Evolutionary conservation across 2,113 vertebrate genomes (phyloP).

Genomic region (Marmota flaviventris): DNA sequence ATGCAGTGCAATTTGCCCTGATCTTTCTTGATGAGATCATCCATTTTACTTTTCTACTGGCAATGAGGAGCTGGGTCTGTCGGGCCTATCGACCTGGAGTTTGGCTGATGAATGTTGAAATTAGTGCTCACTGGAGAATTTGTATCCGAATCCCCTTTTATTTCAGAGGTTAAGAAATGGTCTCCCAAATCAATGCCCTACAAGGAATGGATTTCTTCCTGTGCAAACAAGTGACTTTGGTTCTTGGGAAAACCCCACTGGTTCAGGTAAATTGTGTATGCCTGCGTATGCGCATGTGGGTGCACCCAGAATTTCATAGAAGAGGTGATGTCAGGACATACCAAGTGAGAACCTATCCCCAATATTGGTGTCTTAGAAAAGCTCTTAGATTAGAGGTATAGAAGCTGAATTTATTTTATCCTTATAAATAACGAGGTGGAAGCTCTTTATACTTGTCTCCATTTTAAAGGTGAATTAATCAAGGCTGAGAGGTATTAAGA

Average conservation of each 20-base stretch:
- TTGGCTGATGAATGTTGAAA: background rate
- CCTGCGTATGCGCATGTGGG: background rate
- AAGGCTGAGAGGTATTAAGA: background rate
- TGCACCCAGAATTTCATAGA: background rate
- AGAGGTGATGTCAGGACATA: background rate
- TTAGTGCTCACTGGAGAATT: background rate
- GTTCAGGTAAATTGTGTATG: background rate
- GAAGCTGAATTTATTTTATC: constrained; percentile 11
- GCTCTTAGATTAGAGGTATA: background rate
- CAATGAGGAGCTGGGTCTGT: background rate
- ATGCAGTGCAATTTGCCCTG: background rate
- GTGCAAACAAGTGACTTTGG: background rate
- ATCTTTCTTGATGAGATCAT: background rate
- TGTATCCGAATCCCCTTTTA: background rate
- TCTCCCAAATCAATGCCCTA: background rate
- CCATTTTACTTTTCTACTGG: background rate
- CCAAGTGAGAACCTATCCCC: background rate
- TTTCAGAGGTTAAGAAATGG: background rate
- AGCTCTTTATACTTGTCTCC: background rate
- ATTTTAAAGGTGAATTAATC: constrained; percentile 25
- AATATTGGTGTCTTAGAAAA: background rate
- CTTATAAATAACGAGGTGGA: background rate
- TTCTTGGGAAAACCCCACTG: background rate
- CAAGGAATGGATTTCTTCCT: background rate
- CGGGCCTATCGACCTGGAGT: background rate